Conservation (phyloP, 2,797 vertebrate genomes). For the Helicolenus hilgendorfi region DNA sequence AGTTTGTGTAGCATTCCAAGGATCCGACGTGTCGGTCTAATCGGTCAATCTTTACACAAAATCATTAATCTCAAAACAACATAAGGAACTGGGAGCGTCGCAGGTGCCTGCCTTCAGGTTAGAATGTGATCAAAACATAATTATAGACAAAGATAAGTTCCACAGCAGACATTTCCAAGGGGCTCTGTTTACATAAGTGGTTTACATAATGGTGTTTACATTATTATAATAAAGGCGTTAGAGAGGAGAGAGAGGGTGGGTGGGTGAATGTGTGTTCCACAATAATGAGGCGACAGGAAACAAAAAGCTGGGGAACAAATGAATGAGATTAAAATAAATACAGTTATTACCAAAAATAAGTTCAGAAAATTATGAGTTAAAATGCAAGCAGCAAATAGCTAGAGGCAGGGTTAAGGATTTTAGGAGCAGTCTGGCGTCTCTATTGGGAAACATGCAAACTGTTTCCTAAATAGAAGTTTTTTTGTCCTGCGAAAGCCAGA, state of each 20-base stretch:
- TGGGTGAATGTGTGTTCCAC: not conserved
- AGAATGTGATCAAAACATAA: constrained; percentile 36
- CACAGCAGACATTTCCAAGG: constrained; percentile 30
- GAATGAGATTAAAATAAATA: constrained; percentile 11
- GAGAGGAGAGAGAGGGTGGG: not conserved
- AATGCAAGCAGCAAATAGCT: not conserved
- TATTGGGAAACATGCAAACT: not conserved
- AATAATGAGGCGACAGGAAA: constrained; percentile 10
- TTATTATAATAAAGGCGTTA: constrained; percentile 53
- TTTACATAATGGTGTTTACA: constrained; percentile 62
- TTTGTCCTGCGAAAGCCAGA: not conserved
- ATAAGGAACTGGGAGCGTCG: not conserved
- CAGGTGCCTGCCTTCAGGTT: constrained; percentile 33
- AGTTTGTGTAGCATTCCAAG: not conserved
- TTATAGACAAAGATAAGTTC: constrained; percentile 38
- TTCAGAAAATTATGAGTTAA: not conserved
- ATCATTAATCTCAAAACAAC: not conserved
- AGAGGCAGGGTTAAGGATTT: not conserved
- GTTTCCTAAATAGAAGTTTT: not conserved
- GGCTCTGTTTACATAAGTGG: constrained; percentile 51
- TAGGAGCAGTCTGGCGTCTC: not conserved
- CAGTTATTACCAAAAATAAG: not conserved
- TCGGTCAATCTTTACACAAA: not conserved
- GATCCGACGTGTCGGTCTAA: not conserved
- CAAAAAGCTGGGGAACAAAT: constrained; percentile 17